phyloP scores from a whole-genome alignment of 2,113 vertebrate genomes.

The Lagopus muta region DNA sequence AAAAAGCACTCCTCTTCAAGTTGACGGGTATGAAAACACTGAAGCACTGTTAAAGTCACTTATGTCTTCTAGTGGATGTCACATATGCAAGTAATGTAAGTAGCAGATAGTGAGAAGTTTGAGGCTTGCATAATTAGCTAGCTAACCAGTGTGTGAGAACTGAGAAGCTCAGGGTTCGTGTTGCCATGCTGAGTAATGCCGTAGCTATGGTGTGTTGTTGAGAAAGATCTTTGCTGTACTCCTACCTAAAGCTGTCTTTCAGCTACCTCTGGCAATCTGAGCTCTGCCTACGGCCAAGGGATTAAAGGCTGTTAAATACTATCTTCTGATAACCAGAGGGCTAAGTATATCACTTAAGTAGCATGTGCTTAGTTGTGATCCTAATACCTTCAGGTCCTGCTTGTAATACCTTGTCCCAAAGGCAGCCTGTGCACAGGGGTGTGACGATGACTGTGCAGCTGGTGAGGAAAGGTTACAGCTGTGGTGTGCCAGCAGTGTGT shows the following conservation, averaged over 20 bases:
- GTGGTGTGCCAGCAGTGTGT: not conserved
- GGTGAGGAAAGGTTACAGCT: not conserved
- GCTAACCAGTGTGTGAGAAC: not conserved
- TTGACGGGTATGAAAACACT: not conserved
- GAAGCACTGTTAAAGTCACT: not conserved
- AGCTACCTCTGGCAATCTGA: not conserved
- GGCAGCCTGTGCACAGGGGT: not conserved
- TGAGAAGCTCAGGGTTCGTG: not conserved
- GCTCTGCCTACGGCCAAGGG: not conserved
- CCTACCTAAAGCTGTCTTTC: not conserved
- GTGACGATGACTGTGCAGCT: not conserved
- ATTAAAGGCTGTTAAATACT: not conserved
- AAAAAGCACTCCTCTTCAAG: not conserved
- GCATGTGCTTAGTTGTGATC: not conserved
- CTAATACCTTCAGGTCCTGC: not conserved
- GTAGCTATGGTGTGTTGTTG: rapidly evolving
- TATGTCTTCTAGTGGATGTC: not conserved
- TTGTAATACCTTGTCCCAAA: not conserved
- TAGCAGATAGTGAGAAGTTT: not conserved
- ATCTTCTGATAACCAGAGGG: not conserved
- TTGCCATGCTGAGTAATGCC: not conserved
- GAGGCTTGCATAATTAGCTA: not conserved
- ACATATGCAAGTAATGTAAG: not conserved
- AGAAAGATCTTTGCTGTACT: not conserved
- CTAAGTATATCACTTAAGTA: not conserved